These are phyloP conservation scores for Mesoligia furuncula DNA, from an alignment of 2,888 invertebrate species.

Conservation along the genomic window DNA sequence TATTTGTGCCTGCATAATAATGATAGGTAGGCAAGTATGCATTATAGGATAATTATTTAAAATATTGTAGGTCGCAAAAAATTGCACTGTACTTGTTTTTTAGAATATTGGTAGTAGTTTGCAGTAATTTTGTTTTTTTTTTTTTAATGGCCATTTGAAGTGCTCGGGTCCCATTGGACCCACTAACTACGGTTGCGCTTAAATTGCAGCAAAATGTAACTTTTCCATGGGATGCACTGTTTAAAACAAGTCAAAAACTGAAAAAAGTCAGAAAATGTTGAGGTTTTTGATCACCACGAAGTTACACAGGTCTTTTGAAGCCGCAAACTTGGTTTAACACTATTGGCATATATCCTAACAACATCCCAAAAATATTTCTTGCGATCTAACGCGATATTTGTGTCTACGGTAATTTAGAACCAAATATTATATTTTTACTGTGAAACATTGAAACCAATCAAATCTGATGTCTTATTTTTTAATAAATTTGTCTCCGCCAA, in stretches of 20 bases:
- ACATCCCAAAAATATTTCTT: not conserved
- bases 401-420: too few species aligned
- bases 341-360: not conserved
- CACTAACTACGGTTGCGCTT: too few species aligned
- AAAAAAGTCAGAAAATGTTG: too few species aligned
- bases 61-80: not conserved
- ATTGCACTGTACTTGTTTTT: not conserved
- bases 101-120: not conserved
- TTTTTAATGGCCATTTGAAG: too few species aligned
- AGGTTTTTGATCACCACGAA: too few species aligned
- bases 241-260: too few species aligned
- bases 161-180: too few species aligned
- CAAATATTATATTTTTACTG: not conserved
- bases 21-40: not conserved
- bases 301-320: not conserved
- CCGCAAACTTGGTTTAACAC: not conserved
- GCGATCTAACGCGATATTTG: too few species aligned
- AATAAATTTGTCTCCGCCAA: not conserved
- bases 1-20: not conserved
- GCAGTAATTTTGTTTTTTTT: too few species aligned
- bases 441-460: not conserved
- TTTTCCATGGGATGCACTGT: too few species aligned
- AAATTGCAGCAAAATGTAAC: too few species aligned
- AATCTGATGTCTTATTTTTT: not conserved
- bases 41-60: not conserved